A percentile compares a stretch with the other conserved stretches of the same genome.
phyloP scores from a whole-genome alignment of 2,888 invertebrate genomes.

The Melinopterus prodromus region DNA sequence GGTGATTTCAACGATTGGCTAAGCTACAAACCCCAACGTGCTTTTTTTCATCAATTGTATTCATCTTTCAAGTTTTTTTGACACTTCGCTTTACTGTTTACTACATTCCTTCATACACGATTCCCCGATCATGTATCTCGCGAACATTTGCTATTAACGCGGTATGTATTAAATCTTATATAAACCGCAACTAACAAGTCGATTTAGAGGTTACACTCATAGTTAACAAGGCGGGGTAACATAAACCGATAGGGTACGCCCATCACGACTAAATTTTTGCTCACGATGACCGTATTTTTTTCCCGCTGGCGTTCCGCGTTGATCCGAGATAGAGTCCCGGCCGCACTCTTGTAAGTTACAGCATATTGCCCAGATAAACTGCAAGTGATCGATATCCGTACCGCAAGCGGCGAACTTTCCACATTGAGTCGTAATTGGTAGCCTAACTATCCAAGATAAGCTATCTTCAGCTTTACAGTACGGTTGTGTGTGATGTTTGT shows the following conservation, averaged over 20 bases:
- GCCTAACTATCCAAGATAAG: neutral
- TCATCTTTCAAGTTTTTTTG: too few species aligned
- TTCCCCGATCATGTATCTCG: neutral
- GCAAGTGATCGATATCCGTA: neutral
- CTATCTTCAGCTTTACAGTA: neutral
- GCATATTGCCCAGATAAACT: neutral
- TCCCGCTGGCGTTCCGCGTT: neutral
- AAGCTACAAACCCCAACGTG: too few species aligned
- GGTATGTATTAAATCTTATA: neutral
- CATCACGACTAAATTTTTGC: neutral
- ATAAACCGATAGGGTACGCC: neutral
- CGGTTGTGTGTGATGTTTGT: neutral
- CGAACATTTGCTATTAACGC: neutral
- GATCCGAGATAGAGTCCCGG: neutral
- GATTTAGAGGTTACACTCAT: neutral
- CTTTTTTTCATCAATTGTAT: too few species aligned
- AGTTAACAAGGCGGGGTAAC: constrained; percentile 4
- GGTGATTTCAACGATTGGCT: too few species aligned
- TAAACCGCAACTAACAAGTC: neutral
- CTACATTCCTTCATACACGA: neutral
- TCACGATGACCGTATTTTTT: neutral
- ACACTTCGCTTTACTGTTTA: too few species aligned
- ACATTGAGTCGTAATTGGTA: neutral
- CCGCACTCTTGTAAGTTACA: neutral
- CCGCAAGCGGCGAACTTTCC: neutral